These are phyloP conservation scores for Diarsia rubi DNA, from an alignment of 2,888 invertebrate species.

Conservation along the genomic window DNA sequence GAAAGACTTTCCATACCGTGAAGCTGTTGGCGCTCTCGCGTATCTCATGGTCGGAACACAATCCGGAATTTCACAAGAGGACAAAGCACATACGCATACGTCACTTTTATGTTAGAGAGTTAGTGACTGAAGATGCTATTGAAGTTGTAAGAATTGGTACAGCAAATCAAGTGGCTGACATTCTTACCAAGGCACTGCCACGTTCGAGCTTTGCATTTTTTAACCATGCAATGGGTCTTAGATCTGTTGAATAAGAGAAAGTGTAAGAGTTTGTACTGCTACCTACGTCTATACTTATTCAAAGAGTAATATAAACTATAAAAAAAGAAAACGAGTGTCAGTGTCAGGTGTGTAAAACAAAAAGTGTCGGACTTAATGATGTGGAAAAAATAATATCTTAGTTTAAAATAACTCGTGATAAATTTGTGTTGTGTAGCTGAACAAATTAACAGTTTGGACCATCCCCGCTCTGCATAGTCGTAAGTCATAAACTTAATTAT, in stretches of 20 bases:
- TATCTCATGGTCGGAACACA: not conserved
- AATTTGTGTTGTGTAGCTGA: too few species aligned
- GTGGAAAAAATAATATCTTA: too few species aligned
- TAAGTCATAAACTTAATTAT: too few species aligned
- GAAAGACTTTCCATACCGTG: too few species aligned
- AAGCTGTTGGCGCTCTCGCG: not conserved
- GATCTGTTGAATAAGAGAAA: constrained; percentile 2
- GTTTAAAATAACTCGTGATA: too few species aligned
- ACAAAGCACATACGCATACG: not conserved
- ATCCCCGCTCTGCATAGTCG: too few species aligned
- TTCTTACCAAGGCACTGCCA: constrained; percentile 3
- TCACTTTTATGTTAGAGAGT: not conserved
- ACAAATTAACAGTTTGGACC: too few species aligned
- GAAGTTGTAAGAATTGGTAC: not conserved
- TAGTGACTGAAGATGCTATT: not conserved
- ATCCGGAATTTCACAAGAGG: constrained; percentile 1
- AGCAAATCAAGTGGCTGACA: not conserved
- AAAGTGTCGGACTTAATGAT: too few species aligned
- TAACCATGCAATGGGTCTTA: constrained; percentile 1
- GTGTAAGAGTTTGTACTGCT: not conserved
- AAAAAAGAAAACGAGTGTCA: too few species aligned
- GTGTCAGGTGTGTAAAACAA: too few species aligned
- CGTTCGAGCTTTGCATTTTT: not conserved
- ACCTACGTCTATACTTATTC: not conserved
- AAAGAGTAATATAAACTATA: too few species aligned